A percentile compares a stretch with the other conserved stretches of the same genome.
Conservation (phyloP, 1,140 invertebrate genomes). For the Brachionus asplanchnoidis region DNA sequence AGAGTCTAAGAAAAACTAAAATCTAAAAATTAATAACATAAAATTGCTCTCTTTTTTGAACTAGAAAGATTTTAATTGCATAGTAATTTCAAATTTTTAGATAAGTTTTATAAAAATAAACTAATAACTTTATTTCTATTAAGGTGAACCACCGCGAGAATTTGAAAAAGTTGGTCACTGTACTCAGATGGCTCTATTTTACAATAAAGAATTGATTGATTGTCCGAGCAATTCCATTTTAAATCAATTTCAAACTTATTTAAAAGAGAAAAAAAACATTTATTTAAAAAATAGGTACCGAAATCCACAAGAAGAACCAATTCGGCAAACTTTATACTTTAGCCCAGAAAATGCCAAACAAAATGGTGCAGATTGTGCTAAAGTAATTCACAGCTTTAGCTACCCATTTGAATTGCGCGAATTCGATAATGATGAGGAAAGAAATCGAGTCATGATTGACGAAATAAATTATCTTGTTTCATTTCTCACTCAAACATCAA, state of each 20-base stretch:
- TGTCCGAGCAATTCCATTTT: not conserved
- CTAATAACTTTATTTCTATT: too few relatives aligned
- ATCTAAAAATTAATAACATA: too few relatives aligned
- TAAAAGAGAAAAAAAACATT: slow-evolving; percentile 5
- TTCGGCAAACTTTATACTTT: not conserved
- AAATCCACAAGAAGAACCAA: not conserved
- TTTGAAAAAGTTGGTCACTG: slow-evolving; percentile 4
- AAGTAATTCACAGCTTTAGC: not conserved
- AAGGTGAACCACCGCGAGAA: not conserved
- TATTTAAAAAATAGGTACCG: slow-evolving; percentile 5
- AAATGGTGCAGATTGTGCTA: not conserved
- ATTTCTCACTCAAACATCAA: not conserved
- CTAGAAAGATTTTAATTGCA: too few relatives aligned
- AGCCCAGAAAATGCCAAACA: not conserved
- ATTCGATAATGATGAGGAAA: not conserved
- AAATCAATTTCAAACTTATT: not conserved
- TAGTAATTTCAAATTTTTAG: not conserved
- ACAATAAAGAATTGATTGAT: not conserved
- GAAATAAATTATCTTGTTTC: not conserved
- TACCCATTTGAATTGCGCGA: not conserved
- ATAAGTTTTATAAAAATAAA: too few relatives aligned
- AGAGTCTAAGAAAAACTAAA: not conserved
- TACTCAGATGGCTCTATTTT: slow-evolving; percentile 33
- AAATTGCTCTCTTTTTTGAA: too few relatives aligned
- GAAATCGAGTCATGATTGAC: not conserved